Conservation (phyloP, 1,140 invertebrate genomes). For the Trialeurodes vaporariorum region DNA sequence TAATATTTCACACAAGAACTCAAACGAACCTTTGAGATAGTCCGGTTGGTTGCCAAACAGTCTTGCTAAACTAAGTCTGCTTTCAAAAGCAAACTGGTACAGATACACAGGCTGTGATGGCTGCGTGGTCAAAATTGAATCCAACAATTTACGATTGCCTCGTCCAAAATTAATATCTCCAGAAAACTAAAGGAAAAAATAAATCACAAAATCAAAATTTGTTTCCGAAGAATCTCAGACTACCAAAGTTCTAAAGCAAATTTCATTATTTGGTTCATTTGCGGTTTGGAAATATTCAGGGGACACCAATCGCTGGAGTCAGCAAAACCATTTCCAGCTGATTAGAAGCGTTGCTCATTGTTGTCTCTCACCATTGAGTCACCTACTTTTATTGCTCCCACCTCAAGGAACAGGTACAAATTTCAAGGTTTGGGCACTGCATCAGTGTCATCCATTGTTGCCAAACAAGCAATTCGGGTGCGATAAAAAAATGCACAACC, state of each 20-base stretch:
- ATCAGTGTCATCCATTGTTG: too few species aligned
- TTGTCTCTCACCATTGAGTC: too few species aligned
- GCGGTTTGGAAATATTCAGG: too few species aligned
- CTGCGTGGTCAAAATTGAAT: background rate
- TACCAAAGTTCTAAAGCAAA: background rate
- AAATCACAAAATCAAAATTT: background rate
- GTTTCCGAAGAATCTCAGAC: background rate
- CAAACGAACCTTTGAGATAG: background rate
- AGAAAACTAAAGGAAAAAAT: background rate
- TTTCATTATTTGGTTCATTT: too few species aligned
- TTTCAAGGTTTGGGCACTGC: too few species aligned
- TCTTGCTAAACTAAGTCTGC: background rate
- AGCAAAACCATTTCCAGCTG: background rate
- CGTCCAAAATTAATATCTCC: background rate
- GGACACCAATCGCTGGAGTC: background rate
- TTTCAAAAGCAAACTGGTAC: background rate
- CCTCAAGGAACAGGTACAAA: too few species aligned
- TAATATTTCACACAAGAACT: background rate
- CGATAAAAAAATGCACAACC: too few species aligned
- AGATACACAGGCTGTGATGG: background rate
- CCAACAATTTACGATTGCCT: background rate
- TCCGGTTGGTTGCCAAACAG: background rate
- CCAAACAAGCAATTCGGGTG: too few species aligned
- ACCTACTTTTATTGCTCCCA: too few species aligned
- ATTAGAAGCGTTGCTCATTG: too few species aligned